Percentiles rank a stretch among this genome's conserved stretches.
Evolutionary conservation across 1,140 invertebrate species (phyloP).

Genomic region (Trissolcus basalis): DNA sequence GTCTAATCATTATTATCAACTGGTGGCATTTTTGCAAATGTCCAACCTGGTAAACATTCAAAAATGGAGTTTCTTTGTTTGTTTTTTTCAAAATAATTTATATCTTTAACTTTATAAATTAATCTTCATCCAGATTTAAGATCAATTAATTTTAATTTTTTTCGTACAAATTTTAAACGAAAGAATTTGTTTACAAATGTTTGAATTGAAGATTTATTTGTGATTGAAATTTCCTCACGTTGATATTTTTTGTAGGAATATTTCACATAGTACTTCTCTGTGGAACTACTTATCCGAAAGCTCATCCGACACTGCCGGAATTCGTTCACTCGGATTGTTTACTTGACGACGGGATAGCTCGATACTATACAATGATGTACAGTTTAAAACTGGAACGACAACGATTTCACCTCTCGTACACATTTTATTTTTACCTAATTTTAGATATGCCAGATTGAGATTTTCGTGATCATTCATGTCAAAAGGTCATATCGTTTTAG

Average conservation of each 20-base stretch:
- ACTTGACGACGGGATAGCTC: slow-evolving; percentile 73
- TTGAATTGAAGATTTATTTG: background rate
- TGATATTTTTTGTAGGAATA: too few relatives aligned
- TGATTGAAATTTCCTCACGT: background rate
- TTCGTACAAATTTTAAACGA: too few relatives aligned
- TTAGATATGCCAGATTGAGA: slow-evolving; percentile 24
- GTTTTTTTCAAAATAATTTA: too few relatives aligned
- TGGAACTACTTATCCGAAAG: background rate
- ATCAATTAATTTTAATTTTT: too few relatives aligned
- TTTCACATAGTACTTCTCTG: too few relatives aligned
- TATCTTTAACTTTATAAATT: too few relatives aligned
- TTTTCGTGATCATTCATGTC: slow-evolving; percentile 4
- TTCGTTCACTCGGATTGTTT: slow-evolving; percentile 62
- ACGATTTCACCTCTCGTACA: slow-evolving; percentile 9
- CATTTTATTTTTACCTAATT: slow-evolving; percentile 46
- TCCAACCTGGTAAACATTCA: too few relatives aligned
- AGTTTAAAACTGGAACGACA: slow-evolving; percentile 46
- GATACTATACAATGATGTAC: slow-evolving; percentile 60
- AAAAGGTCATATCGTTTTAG: background rate
- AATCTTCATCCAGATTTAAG: too few relatives aligned
- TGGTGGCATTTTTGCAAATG: slow-evolving; percentile 19
- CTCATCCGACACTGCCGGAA: slow-evolving; percentile 33
- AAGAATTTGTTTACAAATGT: too few relatives aligned
- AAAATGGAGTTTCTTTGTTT: too few relatives aligned
- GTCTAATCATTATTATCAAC: slow-evolving; percentile 42